phyloP scores from a whole-genome alignment of 2,888 invertebrate genomes.

The Glyphotaelius pellucidus region DNA sequence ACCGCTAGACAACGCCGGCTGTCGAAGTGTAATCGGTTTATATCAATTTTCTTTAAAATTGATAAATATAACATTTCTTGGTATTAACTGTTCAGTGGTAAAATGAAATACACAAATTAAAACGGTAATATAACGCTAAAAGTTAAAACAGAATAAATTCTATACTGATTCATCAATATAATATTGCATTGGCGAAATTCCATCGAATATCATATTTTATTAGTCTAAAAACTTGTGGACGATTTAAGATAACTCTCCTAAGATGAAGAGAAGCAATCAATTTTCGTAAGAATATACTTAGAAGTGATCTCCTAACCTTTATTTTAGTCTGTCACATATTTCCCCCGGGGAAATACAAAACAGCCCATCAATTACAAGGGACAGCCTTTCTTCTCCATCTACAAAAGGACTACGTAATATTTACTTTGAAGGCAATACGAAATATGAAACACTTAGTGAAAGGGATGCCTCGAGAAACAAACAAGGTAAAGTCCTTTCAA shows the following conservation, averaged over 20 bases:
- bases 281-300: constrained; percentile 14
- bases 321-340: constrained; percentile 16
- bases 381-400: constrained; percentile 27
- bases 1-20: no score
- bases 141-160: neutral
- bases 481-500: neutral
- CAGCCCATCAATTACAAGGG: constrained; percentile 36
- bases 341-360: neutral
- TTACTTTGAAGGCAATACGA: constrained; percentile 12
- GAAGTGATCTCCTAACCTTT: constrained; percentile 29
- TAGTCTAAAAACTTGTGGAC: neutral
- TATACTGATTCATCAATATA: neutral
- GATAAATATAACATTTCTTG: no score
- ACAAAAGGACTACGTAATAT: constrained; percentile 8
- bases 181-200: no score
- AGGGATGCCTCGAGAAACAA: neutral
- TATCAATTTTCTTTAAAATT: no score
- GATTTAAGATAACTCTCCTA: constrained; percentile 17
- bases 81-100: no score
- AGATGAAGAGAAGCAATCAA: constrained; percentile 32
- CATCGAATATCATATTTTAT: no score
- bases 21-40: no score
- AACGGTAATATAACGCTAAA: neutral
- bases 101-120: neutral
- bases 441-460: constrained; percentile 21